phyloP scores from a whole-genome alignment of 2,113 vertebrate genomes.

The Aphyosemion australe region DNA sequence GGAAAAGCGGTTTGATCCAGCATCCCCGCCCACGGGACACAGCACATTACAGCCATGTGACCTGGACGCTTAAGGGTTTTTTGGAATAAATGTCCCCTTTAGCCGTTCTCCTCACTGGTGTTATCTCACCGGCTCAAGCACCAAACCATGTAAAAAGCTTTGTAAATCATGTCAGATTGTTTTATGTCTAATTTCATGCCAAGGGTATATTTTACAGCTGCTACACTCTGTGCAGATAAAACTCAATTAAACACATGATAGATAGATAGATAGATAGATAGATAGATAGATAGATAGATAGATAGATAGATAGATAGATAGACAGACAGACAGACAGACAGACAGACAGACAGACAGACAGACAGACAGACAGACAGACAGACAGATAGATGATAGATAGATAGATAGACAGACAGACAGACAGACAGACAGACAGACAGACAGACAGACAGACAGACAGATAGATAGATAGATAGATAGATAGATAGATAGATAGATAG shows the following conservation, averaged over 20 bases:
- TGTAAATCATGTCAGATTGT: conserved; percentile 3
- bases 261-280: neutral
- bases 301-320: no score
- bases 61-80: conserved; percentile 8
- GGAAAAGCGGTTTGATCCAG: conserved; percentile 23
- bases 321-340: no score
- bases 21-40: no score
- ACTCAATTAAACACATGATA: neutral
- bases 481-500: neutral
- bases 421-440: no score
- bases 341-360: no score
- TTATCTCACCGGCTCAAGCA: conserved; percentile 13
- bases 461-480: neutral
- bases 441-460: no score
- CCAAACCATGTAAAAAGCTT: neutral
- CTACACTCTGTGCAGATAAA: neutral
- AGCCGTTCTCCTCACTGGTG: neutral
- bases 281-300: no score
- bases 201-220: neutral
- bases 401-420: no score
- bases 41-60: no score
- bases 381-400: no score
- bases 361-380: no score
- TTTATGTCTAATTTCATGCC: neutral
- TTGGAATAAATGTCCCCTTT: conserved; percentile 9